Percentiles rank a stretch among this genome's conserved stretches.
Evolutionary conservation across 1,140 invertebrate genomes (phyloP).

Genomic region (Ganaspis sp.): DNA sequence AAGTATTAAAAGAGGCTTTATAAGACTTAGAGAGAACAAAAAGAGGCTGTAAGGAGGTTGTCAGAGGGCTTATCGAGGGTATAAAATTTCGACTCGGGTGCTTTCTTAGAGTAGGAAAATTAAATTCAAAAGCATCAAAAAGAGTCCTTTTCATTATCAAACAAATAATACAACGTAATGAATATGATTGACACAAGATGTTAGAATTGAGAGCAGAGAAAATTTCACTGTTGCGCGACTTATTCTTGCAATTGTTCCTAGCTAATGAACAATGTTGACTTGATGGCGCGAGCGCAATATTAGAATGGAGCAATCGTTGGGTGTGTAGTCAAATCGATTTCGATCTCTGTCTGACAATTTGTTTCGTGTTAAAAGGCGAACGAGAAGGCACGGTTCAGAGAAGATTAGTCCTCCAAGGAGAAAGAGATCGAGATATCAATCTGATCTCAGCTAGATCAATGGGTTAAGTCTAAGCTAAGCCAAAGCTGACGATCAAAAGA

Average conservation of each 20-base stretch:
- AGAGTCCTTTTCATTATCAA: no score
- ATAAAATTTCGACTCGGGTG: no score
- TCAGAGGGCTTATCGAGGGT: no score
- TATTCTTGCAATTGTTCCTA: neutral
- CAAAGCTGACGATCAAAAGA: neutral
- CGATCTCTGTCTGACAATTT: conserved; percentile 26
- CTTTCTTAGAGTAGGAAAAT: no score
- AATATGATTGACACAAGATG: neutral
- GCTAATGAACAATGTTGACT: conserved; percentile 4
- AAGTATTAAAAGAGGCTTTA: no score
- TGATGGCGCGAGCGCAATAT: neutral
- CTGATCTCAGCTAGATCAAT: conserved; percentile 20
- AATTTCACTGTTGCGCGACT: conserved; percentile 5
- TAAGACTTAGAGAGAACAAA: no score
- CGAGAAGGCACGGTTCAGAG: conserved; percentile 7
- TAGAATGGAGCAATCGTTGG: neutral
- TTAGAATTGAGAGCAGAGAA: neutral
- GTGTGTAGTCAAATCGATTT: conserved; percentile 16
- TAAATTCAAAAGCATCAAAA: no score
- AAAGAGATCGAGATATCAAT: conserved; percentile 25
- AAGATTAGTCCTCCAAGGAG: conserved; percentile 25
- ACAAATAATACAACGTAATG: neutral
- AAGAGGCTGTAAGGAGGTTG: no score
- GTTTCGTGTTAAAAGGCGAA: conserved; percentile 21
- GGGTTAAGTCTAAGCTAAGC: neutral